Percentiles rank a stretch among this genome's conserved stretches.
Conservation (phyloP, 2,888 invertebrate species). For the Cantharis flavilabris region DNA sequence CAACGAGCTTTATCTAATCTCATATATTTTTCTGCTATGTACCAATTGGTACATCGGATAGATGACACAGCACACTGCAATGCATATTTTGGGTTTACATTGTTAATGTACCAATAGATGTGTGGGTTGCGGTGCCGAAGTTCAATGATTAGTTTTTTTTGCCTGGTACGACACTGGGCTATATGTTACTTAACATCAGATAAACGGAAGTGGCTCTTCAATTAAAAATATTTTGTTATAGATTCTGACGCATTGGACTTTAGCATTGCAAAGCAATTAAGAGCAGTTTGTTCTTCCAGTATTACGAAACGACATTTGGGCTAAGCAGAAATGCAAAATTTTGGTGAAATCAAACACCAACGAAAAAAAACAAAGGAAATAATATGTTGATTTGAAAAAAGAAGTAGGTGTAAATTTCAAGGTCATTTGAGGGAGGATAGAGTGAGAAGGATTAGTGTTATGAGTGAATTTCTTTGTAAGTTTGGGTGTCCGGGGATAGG, state of each 20-base stretch:
- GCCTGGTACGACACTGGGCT: no score
- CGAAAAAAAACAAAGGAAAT: background rate
- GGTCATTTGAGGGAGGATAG: slow-evolving; percentile 30
- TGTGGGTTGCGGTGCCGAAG: background rate
- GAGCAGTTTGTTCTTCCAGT: no score
- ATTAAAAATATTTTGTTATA: background rate
- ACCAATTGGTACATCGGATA: no score
- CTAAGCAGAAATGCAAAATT: background rate
- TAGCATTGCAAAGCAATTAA: background rate
- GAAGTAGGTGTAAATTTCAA: slow-evolving; percentile 23
- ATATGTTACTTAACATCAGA: no score
- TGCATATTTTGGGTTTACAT: no score
- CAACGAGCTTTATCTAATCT: no score
- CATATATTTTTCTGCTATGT: no score
- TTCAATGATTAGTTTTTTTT: no score
- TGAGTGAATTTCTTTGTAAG: slow-evolving; percentile 34
- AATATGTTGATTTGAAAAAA: background rate
- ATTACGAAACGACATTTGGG: background rate
- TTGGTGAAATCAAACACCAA: background rate
- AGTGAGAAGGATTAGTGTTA: slow-evolving; percentile 25
- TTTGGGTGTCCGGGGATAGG: slow-evolving; percentile 42
- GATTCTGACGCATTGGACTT: background rate
- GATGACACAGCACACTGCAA: no score
- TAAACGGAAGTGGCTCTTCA: background rate
- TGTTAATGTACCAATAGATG: background rate